phyloP scores from a whole-genome alignment of 1,140 invertebrate genomes.

The Hormaphis cornu region DNA sequence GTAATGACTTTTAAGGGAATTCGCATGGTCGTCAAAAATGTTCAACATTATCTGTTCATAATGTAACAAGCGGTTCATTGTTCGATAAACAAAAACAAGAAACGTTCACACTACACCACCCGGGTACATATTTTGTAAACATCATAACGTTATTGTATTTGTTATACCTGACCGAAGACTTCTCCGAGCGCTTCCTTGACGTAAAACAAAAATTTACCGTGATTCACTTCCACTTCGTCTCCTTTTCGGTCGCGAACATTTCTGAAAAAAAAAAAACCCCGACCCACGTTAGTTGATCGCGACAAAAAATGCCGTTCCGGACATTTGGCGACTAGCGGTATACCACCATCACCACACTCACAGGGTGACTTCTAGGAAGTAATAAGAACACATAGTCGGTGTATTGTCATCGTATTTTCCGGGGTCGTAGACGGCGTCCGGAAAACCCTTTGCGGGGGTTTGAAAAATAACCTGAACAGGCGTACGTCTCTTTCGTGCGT shows the following conservation, averaged over 20 bases:
- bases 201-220: slow-evolving; percentile 6
- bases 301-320: background rate
- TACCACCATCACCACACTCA: background rate
- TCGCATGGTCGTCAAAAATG: too few species aligned
- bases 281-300: background rate
- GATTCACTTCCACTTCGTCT: background rate
- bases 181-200: slow-evolving; percentile 3
- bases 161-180: slow-evolving; percentile 21
- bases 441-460: too few species aligned
- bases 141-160: too few species aligned
- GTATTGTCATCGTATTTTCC: background rate
- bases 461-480: background rate
- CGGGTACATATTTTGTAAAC: too few species aligned
- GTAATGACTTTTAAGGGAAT: too few species aligned
- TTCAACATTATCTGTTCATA: too few species aligned
- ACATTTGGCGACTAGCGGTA: too few species aligned
- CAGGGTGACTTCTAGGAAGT: slow-evolving; percentile 18
- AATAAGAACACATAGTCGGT: slow-evolving; percentile 20
- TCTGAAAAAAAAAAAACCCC: background rate
- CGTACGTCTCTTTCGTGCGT: too few species aligned
- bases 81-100: too few species aligned
- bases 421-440: too few species aligned
- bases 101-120: too few species aligned
- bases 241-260: background rate
- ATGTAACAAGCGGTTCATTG: too few species aligned